Evolutionary conservation across 1,140 invertebrate species (phyloP).

Genomic region (Drosophila nasuta): DNA sequence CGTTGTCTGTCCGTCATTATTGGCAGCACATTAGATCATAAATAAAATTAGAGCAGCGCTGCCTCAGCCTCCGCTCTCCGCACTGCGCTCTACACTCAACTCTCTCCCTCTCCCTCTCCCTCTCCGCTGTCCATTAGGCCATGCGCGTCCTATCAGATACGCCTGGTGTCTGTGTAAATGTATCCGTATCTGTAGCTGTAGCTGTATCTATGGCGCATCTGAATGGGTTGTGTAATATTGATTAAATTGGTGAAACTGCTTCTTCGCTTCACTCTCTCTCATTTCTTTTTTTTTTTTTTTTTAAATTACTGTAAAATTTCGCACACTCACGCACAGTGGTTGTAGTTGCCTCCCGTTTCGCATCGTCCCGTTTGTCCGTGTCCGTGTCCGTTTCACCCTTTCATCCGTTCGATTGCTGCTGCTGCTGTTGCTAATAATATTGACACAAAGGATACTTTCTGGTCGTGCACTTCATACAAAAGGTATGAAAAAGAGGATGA

Average conservation of each 20-base stretch:
- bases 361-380: conserved; percentile 9
- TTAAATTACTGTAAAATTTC: conserved; percentile 84
- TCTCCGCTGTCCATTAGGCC: conserved; percentile 63
- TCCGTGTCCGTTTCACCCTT: conserved; percentile 71
- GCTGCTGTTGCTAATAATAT: conserved; percentile 72
- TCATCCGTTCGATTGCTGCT: conserved; percentile 61
- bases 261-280: not conserved
- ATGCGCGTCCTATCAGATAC: conserved; percentile 78
- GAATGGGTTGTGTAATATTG: conserved; percentile 79
- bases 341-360: conserved; percentile 24
- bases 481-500: conserved; percentile 74
- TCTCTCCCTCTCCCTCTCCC: conserved; percentile 2
- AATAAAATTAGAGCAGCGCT: conserved; percentile 71
- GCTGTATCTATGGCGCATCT: conserved; percentile 44
- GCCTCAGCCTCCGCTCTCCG: conserved; percentile 1
- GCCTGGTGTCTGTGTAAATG: conserved; percentile 55
- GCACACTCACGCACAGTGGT: conserved; percentile 71
- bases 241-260: conserved; percentile 79
- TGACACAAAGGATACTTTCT: conserved; percentile 82
- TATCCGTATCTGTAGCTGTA: conserved; percentile 30
- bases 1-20: conserved; percentile 41
- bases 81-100: not conserved
- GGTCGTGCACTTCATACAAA: conserved; percentile 79
- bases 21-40: conserved; percentile 77
- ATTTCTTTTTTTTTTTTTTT: conserved; percentile 50